Evolutionary conservation across 2,113 vertebrate species (phyloP).

Genomic region (Hymenochirus boettgeri): DNA sequence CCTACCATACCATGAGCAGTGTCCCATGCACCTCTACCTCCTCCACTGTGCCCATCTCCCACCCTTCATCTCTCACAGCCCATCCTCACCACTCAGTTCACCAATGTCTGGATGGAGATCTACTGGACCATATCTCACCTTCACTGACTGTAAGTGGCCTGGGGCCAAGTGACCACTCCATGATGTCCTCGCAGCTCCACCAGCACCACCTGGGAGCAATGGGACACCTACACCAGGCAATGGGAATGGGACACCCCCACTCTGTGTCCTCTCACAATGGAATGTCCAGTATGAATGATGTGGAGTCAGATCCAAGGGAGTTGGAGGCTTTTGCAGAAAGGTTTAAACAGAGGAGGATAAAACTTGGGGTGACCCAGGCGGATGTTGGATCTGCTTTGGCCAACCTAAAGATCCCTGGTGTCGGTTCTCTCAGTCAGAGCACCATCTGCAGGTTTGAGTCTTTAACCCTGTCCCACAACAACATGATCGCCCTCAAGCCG

Average conservation of each 20-base stretch:
- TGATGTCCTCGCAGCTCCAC: slow-evolving; percentile 68
- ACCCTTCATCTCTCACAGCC: slow-evolving; percentile 68
- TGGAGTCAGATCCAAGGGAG: slow-evolving; percentile 85
- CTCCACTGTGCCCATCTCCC: slow-evolving; percentile 76
- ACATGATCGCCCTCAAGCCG: slow-evolving; percentile 89
- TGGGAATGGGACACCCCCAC: slow-evolving; percentile 80
- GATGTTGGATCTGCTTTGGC: slow-evolving; percentile 85
- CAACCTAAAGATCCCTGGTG: slow-evolving; percentile 87
- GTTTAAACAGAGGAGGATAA: slow-evolving; percentile 87
- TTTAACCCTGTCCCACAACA: slow-evolving; percentile 88
- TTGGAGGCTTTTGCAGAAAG: slow-evolving; percentile 87
- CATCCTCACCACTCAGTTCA: slow-evolving; percentile 68
- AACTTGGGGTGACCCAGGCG: slow-evolving; percentile 86
- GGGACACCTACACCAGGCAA: slow-evolving; percentile 82
- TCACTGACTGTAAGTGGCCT: slow-evolving; percentile 76
- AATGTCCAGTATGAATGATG: slow-evolving; percentile 75
- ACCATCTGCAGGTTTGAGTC: slow-evolving; percentile 95
- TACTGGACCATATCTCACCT: slow-evolving; percentile 84
- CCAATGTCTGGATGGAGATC: slow-evolving; percentile 80
- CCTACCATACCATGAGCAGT: slow-evolving; percentile 93
- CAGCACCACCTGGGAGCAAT: slow-evolving; percentile 69
- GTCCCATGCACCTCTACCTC: slow-evolving; percentile 78
- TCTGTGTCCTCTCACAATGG: slow-evolving; percentile 70
- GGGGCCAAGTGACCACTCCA: slow-evolving; percentile 71
- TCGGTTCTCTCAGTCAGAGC: slow-evolving; percentile 90